Base-by-base conservation (phyloP, 2,888 invertebrate species). In the Tenthredo livida region DNA sequence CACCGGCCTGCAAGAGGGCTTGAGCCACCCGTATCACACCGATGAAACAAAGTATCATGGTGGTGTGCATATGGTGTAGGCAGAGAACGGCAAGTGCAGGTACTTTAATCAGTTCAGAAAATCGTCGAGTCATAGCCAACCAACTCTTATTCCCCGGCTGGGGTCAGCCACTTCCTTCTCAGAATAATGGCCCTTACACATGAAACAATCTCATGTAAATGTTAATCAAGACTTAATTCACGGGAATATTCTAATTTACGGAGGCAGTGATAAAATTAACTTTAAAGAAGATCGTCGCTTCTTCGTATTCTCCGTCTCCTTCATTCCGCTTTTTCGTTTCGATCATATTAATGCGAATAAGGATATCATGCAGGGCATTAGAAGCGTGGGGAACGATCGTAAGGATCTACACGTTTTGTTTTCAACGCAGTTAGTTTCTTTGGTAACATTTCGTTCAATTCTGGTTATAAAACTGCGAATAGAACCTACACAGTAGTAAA, bases 171-270 rank as follows among this genome's bases (percentile, higher is more conserved):
- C 85, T 88, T 89, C 88, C 87, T 87, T 87, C 87, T 86, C 88
- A 87, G 86, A 88, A 88, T 89, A 89, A 89, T 89, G 88, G 88
- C 87, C 67, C 85, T 85, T 85, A 87, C 86, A 87, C 89, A 89
- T 88, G 89, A 88, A 89, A 88, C 87, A 88, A 89, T 89, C 86
- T 84, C 88, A 87, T 86, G 88, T 87, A 86, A 86, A 86, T 84
- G 86, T 86, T 88, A 87, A 88, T 88, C 87, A 86, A 85, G 87
- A 87, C 88, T 87, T 87, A 85, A 86, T 87, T 67, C 83, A 67
- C 83, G 43, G 67, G 65, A 83, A 47, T 67, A 83, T 83, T 83
- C 37, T 83, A 65, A 67, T 83, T 83, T 29, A 70, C 83, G 65
- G 67, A 65, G n/a, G n/a, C 67, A 67, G 29, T 40, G 47, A 83